Evolutionary conservation across 2,888 invertebrate species (phyloP).

Genomic region (Ophion costatus): DNA sequence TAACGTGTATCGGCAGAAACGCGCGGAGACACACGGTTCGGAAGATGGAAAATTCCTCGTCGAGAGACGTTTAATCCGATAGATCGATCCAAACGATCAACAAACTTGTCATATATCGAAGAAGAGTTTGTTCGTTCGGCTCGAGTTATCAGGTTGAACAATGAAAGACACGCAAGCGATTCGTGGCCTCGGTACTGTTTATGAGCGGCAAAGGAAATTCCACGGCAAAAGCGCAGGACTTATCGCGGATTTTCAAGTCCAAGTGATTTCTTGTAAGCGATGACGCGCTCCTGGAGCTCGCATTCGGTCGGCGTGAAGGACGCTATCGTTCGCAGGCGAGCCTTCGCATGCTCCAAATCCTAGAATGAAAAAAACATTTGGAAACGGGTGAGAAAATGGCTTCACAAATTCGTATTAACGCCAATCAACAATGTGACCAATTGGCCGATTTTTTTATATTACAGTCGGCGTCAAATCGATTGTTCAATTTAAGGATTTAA

Average conservation of each 20-base stretch:
- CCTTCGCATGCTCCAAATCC: conserved; percentile 78
- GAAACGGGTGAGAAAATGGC: background rate
- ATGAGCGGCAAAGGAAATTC: background rate
- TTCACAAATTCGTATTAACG: background rate
- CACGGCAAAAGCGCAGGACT: background rate
- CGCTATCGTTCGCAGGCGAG: conserved; percentile 78
- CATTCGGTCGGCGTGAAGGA: conserved; percentile 80
- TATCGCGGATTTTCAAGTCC: conserved; percentile 40
- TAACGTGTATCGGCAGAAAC: background rate
- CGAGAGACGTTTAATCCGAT: conserved; percentile 72
- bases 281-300: conserved; percentile 75
- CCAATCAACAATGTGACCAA: too few species aligned
- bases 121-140: conserved; percentile 83
- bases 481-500: background rate
- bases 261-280: conserved; percentile 73
- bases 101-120: conserved; percentile 78
- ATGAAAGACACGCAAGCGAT: background rate
- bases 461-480: too few species aligned
- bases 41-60: background rate
- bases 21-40: background rate
- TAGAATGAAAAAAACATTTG: conserved; percentile 50
- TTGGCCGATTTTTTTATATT: too few species aligned
- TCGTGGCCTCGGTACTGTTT: background rate
- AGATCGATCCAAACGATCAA: conserved; percentile 83
- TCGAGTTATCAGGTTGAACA: conserved; percentile 81